phyloP scores from a whole-genome alignment of 2,113 vertebrate genomes.

The Psophia crepitans region DNA sequence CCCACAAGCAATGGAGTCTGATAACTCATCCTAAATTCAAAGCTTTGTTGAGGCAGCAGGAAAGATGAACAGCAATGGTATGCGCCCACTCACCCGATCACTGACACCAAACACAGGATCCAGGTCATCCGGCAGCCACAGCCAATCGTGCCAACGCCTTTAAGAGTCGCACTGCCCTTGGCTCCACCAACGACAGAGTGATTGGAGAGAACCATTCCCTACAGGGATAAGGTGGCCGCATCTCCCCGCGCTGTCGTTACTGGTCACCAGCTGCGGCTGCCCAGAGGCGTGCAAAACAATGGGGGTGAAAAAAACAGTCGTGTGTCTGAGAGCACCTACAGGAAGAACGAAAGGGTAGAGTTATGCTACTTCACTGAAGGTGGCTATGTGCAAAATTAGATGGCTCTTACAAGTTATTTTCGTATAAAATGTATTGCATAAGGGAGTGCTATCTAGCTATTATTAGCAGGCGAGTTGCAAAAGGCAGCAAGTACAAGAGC shows the following conservation, averaged over 20 bases:
- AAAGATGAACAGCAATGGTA: not conserved
- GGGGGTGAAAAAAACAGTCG: no score
- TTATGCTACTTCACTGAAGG: not conserved
- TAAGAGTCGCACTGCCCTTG: rapidly evolving
- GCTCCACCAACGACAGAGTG: not conserved
- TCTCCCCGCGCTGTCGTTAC: not conserved
- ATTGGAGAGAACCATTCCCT: not conserved
- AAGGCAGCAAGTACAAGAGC: not conserved
- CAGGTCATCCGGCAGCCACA: not conserved
- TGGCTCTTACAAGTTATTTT: not conserved
- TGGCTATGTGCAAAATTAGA: not conserved
- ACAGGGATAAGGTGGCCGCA: no score
- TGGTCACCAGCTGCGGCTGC: not conserved
- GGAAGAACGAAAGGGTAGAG: not conserved
- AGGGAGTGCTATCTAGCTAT: not conserved
- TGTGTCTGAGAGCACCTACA: not conserved
- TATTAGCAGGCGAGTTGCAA: not conserved
- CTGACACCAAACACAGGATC: not conserved
- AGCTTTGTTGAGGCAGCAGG: not conserved
- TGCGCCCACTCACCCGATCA: not conserved
- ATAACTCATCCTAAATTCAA: not conserved
- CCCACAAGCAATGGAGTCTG: not conserved
- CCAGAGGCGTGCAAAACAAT: not conserved
- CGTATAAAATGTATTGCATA: not conserved
- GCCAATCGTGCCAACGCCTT: no score